phyloP scores from a whole-genome alignment of 2,113 vertebrate species.

The Arvicanthis niloticus region DNA sequence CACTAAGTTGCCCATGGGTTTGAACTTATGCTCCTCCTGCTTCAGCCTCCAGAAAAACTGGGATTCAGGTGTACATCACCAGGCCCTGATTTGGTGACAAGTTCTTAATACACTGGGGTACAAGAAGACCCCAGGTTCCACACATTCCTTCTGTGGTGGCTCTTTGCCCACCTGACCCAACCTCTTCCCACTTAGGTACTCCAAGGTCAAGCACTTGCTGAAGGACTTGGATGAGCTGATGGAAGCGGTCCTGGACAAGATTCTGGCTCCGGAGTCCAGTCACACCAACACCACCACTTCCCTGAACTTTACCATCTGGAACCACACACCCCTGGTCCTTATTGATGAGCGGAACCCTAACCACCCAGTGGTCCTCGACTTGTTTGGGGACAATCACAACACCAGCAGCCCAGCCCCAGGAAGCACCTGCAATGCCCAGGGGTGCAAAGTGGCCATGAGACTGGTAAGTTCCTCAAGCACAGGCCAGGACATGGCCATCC shows the following conservation, averaged over 20 bases:
- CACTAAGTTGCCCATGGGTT: background rate
- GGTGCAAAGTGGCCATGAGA: slow-evolving; percentile 88
- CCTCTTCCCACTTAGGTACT: slow-evolving; percentile 82
- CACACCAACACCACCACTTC: background rate
- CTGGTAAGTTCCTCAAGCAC: slow-evolving; percentile 80
- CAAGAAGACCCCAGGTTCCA: background rate
- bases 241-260: slow-evolving; percentile 82
- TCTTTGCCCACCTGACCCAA: background rate
- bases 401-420: background rate
- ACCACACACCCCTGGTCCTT: slow-evolving; percentile 88
- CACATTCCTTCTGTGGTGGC: too few species aligned
- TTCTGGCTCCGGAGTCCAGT: slow-evolving; percentile 75
- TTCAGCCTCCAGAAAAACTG: background rate
- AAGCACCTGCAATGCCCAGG: slow-evolving; percentile 61
- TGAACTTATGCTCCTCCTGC: background rate
- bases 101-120: background rate
- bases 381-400: slow-evolving; percentile 75
- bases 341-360: slow-evolving; percentile 84
- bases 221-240: slow-evolving; percentile 88
- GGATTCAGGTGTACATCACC: too few species aligned
- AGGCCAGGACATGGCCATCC: rapidly evolving
- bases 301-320: slow-evolving; percentile 85
- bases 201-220: slow-evolving; percentile 84
- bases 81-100: background rate
- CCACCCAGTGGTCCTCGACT: slow-evolving; percentile 80